phyloP scores from a whole-genome alignment of 1,140 invertebrate genomes.

The Eumaeus atala region DNA sequence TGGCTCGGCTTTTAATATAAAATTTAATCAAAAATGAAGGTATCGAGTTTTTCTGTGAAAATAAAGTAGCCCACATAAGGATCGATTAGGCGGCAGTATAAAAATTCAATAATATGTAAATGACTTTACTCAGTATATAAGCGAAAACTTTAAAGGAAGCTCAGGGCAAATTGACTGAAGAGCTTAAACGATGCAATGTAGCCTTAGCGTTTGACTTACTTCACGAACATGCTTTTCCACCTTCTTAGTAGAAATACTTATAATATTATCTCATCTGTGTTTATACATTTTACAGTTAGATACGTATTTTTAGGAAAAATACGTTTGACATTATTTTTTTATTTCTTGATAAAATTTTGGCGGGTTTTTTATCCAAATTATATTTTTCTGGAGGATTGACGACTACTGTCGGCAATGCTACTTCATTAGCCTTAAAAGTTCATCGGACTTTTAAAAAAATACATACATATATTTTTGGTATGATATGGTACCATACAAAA shows the following conservation, averaged over 20 bases:
- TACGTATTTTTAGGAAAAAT: not conserved
- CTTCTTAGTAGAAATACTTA: not conserved
- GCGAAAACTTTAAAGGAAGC: slow-evolving; percentile 58
- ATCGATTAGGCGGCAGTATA: slow-evolving; percentile 55
- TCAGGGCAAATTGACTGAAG: slow-evolving; percentile 55
- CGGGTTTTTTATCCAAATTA: too few relatives aligned
- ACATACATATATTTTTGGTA: too few relatives aligned
- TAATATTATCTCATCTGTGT: not conserved
- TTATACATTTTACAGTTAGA: too few relatives aligned
- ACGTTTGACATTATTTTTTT: too few relatives aligned
- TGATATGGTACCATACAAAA: too few relatives aligned
- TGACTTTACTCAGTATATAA: slow-evolving; percentile 49
- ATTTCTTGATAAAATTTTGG: too few relatives aligned
- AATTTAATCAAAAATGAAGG: slow-evolving; percentile 12
- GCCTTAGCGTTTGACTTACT: slow-evolving; percentile 26
- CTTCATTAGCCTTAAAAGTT: too few relatives aligned
- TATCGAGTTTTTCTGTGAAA: slow-evolving; percentile 17
- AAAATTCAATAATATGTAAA: slow-evolving; percentile 74
- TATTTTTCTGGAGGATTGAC: too few relatives aligned
- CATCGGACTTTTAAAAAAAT: too few relatives aligned
- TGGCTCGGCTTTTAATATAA: not conserved
- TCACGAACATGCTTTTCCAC: slow-evolving; percentile 7
- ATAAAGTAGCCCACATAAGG: slow-evolving; percentile 32
- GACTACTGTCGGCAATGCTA: too few relatives aligned
- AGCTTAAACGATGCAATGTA: slow-evolving; percentile 41